Base-by-base conservation (phyloP, 2,888 invertebrate genomes). In the Biston betularia region DNA sequence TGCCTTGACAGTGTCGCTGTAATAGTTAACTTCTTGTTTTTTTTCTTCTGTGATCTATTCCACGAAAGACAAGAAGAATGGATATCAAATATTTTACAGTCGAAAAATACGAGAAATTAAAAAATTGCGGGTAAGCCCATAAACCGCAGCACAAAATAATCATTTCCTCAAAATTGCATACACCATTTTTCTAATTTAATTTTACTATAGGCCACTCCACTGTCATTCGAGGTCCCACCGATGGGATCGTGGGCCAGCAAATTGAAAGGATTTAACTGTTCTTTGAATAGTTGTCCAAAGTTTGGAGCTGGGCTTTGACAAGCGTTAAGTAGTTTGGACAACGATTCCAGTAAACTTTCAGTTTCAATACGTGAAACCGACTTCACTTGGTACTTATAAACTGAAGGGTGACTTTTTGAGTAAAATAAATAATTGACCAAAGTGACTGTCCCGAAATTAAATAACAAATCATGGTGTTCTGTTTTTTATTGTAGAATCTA, bases 241-340 rank as follows among this genome's bases (percentile, higher is more conserved):
- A 77, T 79, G 78, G 79, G 83, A 72, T 71, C 70, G 79, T 78
- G 78, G 80, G 81, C 72, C 74, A 66, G 69, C 77, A 80, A 78
- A 79, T 78, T 77, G 80, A 86, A 87, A 85, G 86, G 86, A 79
- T 86, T 86, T 79, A 85, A 83, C 80, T 76, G 77, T 81, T 81
- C 75, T 84, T 83, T 74, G 80, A 84, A 78, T 76, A 70, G 81
- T 73, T 70, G 49, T 48, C 50, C 63, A 56, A 69, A 68, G 59
- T 70, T 69, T 33, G 14, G 66, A 62, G 53, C 60, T 65, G 40
- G 58, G 59, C 0, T 62, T 59, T 73, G 70, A 71, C 71, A 70
- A 40, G 52, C 63, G 61, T 53, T 73, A 75, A 76, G 75, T 75
- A 75, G 72, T 73, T 75, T 59, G 69, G 64, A 69, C 63, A 57